Conservation (phyloP, 2,888 invertebrate species). For the Meganola albula region DNA sequence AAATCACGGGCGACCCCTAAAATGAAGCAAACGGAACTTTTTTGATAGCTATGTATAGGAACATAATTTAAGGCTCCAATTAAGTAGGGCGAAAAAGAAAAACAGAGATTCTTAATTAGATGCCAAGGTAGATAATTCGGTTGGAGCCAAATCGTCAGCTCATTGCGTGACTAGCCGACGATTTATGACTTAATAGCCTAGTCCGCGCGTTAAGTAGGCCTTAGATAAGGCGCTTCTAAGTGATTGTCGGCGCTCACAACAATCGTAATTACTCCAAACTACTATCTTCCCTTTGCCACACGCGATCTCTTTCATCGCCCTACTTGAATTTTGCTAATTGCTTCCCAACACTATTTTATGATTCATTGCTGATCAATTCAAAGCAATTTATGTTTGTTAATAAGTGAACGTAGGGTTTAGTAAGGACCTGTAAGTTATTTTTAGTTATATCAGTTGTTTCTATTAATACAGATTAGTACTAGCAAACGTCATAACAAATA, state of each 20-base stretch:
- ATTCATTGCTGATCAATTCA: conserved; percentile 30
- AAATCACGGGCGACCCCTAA: conserved; percentile 23
- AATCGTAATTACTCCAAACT: conserved; percentile 77
- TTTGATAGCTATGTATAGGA: conserved; percentile 33
- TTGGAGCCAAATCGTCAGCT: conserved; percentile 64
- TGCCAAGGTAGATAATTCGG: conserved; percentile 65
- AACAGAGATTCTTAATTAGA: conserved; percentile 61
- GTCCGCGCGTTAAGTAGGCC: conserved; percentile 72
- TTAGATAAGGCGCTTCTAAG: conserved; percentile 76
- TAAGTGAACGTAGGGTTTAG: too few relatives aligned
- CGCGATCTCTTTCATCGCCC: conserved; percentile 68
- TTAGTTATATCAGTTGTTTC: neutral
- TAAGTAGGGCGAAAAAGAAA: conserved; percentile 31
- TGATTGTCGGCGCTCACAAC: conserved; percentile 77
- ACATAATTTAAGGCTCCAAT: conserved; percentile 40
- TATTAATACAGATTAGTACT: too few relatives aligned
- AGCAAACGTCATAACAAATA: too few relatives aligned
- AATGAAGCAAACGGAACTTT: too few relatives aligned
- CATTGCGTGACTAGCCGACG: conserved; percentile 67
- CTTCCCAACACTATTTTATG: conserved; percentile 42
- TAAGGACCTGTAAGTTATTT: too few relatives aligned
- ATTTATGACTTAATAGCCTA: conserved; percentile 76
- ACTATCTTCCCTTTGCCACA: conserved; percentile 63
- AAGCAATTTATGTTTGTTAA: too few relatives aligned
- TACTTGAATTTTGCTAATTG: conserved; percentile 66